Percentiles rank a stretch among this genome's conserved stretches.
These are phyloP conservation scores for Vanessa cardui DNA, from an alignment of 2,888 invertebrate genomes.

Conservation along the genomic window DNA sequence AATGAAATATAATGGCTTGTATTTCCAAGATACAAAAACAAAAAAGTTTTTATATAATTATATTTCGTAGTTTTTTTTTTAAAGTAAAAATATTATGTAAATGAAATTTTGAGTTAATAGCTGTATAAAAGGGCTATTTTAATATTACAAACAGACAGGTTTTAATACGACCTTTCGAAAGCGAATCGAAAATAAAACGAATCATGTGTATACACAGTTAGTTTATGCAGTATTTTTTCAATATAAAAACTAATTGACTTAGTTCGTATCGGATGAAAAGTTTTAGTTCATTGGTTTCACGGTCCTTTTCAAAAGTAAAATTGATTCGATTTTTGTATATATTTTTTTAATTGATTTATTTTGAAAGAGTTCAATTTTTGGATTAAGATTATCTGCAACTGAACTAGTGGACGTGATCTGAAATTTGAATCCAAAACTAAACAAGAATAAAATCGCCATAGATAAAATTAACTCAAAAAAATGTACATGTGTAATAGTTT, in stretches of 20 bases:
- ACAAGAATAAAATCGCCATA: too few relatives aligned
- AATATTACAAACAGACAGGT: too few relatives aligned
- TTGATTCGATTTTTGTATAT: conserved; percentile 6
- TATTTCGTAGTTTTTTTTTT: too few relatives aligned
- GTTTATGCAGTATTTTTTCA: conserved; percentile 22
- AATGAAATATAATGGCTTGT: too few relatives aligned
- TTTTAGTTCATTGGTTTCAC: conserved; percentile 10
- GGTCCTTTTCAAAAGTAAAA: conserved; percentile 13
- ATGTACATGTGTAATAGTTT: too few relatives aligned
- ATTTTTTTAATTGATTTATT: conserved; percentile 10
- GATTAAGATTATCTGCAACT: background rate
- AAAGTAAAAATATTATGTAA: too few relatives aligned
- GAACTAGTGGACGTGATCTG: background rate
- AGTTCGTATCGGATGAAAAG: conserved; percentile 17
- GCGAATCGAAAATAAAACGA: background rate
- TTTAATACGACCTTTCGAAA: background rate
- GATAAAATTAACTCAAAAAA: too few relatives aligned
- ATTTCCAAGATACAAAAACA: too few relatives aligned
- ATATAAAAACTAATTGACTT: conserved; percentile 30
- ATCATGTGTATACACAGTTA: conserved; percentile 2
- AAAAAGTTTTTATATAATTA: too few relatives aligned
- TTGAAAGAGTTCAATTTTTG: background rate
- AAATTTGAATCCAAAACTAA: too few relatives aligned
- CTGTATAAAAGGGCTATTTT: too few relatives aligned
- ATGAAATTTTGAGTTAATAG: too few relatives aligned